Evolutionary conservation across 2,113 vertebrate species (phyloP), one percentile per base, ranked within the genome.

Genomic region (Morone saxatilis): DNA sequence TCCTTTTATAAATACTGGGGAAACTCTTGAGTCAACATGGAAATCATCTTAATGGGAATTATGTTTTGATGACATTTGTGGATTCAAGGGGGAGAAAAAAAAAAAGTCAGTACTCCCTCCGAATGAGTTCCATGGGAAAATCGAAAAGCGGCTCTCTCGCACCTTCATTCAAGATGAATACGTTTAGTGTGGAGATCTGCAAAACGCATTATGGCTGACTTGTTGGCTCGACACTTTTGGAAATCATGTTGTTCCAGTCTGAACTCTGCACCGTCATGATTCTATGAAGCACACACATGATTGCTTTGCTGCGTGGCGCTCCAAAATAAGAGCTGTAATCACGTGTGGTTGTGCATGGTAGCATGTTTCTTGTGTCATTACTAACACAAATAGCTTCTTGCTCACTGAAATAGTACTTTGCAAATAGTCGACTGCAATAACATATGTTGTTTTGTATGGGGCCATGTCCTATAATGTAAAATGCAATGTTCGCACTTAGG

Each of bases 51-150:
- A 86, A 84, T 47, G 81, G 73, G 70, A 86, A 80, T 84, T 68
- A 70, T 81, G 84, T 87, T 87, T 85, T 83, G 83, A 91, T 88
- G 87, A 91, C 78, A 61, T 77, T 71, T 78, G 78, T 76, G 62
- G 83, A 71, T 71, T 68, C 61, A 59, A 12, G 66, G 67, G n/a
- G 38, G 67, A 47, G 0, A 22, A 0, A 43, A 71, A 43, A 71
- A 40, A 22, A 13, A 12, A 48, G 59, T 47, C 53, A 25, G 43
- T 13, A 38, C 74, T 57, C 53, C 7, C 74, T 57, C 53, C 7
- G 17, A 43, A 19, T 25, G 67, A 48, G 53, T 82, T 77, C 59
- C 73, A 73, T 89, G 90, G 70, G 90, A 91, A 92, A 91, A 88
- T 77, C 48, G 0, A 50, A 50, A 6, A 5, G 2, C 6, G 45